A percentile compares a stretch with the other conserved stretches of the same genome.
Evolutionary conservation across 2,888 invertebrate genomes (phyloP).

Genomic region (Muscina levida): DNA sequence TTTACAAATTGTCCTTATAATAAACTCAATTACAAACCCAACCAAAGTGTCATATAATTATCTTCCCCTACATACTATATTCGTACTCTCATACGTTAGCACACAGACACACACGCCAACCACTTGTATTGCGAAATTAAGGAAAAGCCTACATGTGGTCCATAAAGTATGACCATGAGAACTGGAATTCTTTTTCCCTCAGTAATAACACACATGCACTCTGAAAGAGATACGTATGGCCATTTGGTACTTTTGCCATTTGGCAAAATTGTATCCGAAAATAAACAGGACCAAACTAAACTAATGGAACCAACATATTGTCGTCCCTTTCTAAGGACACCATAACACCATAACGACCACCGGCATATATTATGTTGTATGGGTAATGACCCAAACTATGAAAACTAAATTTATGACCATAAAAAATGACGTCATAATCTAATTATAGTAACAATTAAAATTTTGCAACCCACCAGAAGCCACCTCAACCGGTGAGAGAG

Average conservation of each 20-base stretch:
- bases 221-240: neutral
- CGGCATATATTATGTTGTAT: neutral
- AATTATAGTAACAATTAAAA: conserved; percentile 68
- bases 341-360: too few species aligned
- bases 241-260: neutral
- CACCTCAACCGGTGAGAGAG: neutral
- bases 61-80: too few species aligned
- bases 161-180: conserved; percentile 1
- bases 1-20: conserved; percentile 39
- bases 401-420: conserved; percentile 47
- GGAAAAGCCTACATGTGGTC: conserved; percentile 11
- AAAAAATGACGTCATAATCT: conserved; percentile 65
- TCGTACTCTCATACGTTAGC: conserved; percentile 10
- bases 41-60: conserved; percentile 8
- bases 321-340: conserved; percentile 23
- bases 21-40: conserved; percentile 31
- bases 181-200: neutral
- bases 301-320: too few species aligned
- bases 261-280: conserved; percentile 2
- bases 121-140: neutral
- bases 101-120: neutral
- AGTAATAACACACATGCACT: neutral
- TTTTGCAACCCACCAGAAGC: conserved; percentile 32
- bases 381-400: conserved; percentile 6
- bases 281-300: neutral